phyloP scores from a whole-genome alignment of 2,797 vertebrate species.

The Cossypha polioptera region DNA sequence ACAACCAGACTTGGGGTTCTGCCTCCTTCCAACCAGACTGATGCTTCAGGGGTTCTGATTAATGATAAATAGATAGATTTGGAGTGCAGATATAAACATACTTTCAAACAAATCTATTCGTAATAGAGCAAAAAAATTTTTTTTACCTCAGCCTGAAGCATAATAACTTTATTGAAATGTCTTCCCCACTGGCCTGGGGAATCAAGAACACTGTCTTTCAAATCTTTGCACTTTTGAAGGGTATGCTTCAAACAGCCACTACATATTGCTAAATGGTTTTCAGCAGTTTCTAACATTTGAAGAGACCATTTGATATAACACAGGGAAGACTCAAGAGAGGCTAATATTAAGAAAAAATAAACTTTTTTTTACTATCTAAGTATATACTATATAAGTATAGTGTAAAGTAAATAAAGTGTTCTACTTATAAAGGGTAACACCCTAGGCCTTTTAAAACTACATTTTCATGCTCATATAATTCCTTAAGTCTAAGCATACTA shows the following conservation, averaged over 20 bases:
- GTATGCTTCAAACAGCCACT: not conserved
- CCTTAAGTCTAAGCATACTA: not conserved
- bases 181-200: not conserved
- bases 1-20: not conserved
- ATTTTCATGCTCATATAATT: slow-evolving; percentile 33
- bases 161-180: not conserved
- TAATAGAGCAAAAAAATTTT: not conserved
- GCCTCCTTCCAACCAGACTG: not conserved
- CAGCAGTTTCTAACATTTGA: not conserved
- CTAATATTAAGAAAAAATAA: not conserved
- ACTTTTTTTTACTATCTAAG: too few species aligned
- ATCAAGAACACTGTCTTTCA: not conserved
- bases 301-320: not conserved
- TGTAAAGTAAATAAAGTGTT: not conserved
- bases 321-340: not conserved
- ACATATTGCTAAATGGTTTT: not conserved
- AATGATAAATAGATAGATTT: not conserved
- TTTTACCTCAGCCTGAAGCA: not conserved
- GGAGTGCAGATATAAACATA: not conserved
- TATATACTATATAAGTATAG: not conserved
- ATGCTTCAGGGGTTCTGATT: not conserved
- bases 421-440: not conserved
- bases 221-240: not conserved
- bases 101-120: not conserved
- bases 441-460: not conserved